These are phyloP conservation scores for Phortica variegata DNA, from an alignment of 1,140 invertebrate species.

Conservation along the genomic window DNA sequence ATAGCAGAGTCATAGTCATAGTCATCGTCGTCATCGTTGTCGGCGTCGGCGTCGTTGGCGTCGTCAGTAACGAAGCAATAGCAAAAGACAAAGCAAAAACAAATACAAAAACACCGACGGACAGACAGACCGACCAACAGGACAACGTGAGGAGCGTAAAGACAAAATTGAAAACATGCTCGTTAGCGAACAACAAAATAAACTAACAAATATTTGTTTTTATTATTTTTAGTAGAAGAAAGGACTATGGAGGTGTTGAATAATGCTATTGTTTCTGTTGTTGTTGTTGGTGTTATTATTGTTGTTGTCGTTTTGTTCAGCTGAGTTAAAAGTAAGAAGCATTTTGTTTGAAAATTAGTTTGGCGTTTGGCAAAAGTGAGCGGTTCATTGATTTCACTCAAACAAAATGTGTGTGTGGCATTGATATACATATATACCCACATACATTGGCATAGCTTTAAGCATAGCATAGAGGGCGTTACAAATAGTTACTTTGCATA, in stretches of 20 bases:
- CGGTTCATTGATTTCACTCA: too few species aligned
- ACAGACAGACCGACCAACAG: too few species aligned
- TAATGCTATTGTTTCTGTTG: conserved; percentile 39
- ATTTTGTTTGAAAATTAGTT: conserved; percentile 2
- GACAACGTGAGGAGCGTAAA: not conserved
- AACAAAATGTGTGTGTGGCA: too few species aligned
- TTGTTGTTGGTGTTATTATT: conserved; percentile 40
- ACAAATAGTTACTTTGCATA: conserved; percentile 38
- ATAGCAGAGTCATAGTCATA: conserved; percentile 3
- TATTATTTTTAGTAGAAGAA: conserved; percentile 43
- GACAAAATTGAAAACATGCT: conserved; percentile 8
- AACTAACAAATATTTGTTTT: conserved; percentile 40
- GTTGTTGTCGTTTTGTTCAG: not conserved
- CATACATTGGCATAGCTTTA: too few species aligned
- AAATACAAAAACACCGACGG: not conserved
- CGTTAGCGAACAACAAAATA: not conserved
- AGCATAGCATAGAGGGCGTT: too few species aligned
- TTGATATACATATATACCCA: too few species aligned
- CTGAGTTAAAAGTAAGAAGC: not conserved
- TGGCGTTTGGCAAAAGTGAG: conserved; percentile 39
- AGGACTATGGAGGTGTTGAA: conserved; percentile 9
- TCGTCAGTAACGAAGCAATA: conserved; percentile 1
- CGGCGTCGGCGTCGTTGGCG: conserved; percentile 13
- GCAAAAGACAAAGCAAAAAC: conserved; percentile 8
- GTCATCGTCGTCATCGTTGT: conserved; percentile 14